Evolutionary conservation across 1,140 invertebrate genomes (phyloP).

Genomic region (Cecropterus lyciades): DNA sequence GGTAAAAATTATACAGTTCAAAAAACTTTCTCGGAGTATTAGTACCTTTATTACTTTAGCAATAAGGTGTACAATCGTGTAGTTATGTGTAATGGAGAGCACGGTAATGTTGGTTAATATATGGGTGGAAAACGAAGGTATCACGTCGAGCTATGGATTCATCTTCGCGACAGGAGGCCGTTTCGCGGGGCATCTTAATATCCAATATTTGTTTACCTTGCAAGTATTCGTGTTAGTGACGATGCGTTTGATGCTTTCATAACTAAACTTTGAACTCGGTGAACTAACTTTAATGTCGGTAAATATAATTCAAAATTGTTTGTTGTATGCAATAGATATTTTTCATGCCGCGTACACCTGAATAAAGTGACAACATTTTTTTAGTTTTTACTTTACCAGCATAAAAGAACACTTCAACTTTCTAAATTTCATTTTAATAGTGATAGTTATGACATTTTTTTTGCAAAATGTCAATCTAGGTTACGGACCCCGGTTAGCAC

Average conservation of each 20-base stretch:
- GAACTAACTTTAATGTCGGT: too few relatives aligned
- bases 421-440: too few relatives aligned
- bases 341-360: too few relatives aligned
- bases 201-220: conserved; percentile 61
- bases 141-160: conserved; percentile 59
- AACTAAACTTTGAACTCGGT: too few relatives aligned
- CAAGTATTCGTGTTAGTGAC: conserved; percentile 36
- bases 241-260: conserved; percentile 30
- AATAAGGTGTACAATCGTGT: conserved; percentile 39
- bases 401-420: too few relatives aligned
- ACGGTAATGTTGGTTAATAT: conserved; percentile 39
- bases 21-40: neutral
- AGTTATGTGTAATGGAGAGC: conserved; percentile 18
- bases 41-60: neutral
- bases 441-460: too few relatives aligned
- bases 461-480: too few relatives aligned
- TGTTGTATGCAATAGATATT: too few relatives aligned
- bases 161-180: conserved; percentile 73
- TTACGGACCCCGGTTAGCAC: too few relatives aligned
- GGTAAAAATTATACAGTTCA: conserved; percentile 6
- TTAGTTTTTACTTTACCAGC: too few relatives aligned
- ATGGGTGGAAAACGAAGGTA: conserved; percentile 50
- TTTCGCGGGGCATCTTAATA: conserved; percentile 56
- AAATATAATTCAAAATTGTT: too few relatives aligned
- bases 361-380: too few relatives aligned